Evolutionary conservation across 2,797 vertebrate genomes (phyloP), one percentile per base, ranked within the genome.

Genomic region (Rhinichthys osculus): DNA sequence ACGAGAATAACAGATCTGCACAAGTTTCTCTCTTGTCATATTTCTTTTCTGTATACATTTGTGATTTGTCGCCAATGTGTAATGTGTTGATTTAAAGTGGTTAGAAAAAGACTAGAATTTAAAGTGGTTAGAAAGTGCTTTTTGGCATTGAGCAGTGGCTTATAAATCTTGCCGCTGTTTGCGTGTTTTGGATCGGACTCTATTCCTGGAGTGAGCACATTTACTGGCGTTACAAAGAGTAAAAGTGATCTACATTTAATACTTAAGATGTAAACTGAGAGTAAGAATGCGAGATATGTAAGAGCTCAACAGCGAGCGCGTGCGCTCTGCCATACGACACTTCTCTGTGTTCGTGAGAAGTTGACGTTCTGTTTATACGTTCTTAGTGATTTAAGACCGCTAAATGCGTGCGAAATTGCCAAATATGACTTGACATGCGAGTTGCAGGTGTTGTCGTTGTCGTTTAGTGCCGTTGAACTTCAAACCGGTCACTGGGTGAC

Each of bases 131-230:
- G 4, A 59, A n/a, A 78, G 59, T 54, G 59, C n/a, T 67, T 42
- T 88, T 94, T 94, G 94, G 93, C 94, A 92, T 85, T 87, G 91
- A 62, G 90, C 89, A 92, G 89, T 88, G 88, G 87, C 90, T 94
- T 90, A 87, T 95, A 94, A 94, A 95, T 93, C 92, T 92, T 89
- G 90, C 84, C 82, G 79, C 50, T 81, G 57, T 92, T 90, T 93
- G 93, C 91, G 91, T 92, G 91, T 90, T 92, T 88, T 92, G 94
- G 93, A 93, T 93, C 88, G 88, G 85, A 84, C 90, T 92, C 95
- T 95, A 92, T 95, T 95, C 95, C 93, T 94, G 94, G 94, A 95
- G 47, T 67, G 81, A 81, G 86, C 78, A 44, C 30, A 78, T 92
- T 91, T 90, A 91, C 66, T n/a, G 52, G 72, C 90, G 91, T 81